Base-by-base conservation (phyloP, 2,797 vertebrate species). In the Macroramphosus scolopax region DNA sequence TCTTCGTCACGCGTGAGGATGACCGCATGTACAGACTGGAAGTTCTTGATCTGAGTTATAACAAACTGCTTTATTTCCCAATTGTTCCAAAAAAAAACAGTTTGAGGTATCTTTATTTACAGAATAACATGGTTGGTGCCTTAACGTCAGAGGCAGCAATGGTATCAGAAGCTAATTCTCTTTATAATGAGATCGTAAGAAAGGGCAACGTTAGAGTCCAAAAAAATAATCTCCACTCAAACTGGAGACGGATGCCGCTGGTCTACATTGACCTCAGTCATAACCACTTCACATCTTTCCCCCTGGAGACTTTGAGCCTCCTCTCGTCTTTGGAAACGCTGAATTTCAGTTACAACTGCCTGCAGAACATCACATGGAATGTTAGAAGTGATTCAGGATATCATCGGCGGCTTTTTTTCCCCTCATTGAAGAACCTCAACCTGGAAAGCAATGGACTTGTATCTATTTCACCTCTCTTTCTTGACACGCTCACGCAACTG, bases 21-120 rank as follows among this genome's bases (percentile, higher is more conserved):
- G 44, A 59, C 0, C 20, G 62, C 7, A 20, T 61, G 24, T 90
- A 90, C 61, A 78, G 53, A 33, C 90, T 94, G 32, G 81, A 81
- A 68, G 77, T 78, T 57, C 86, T 91, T 9, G 91, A 92, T 73
- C 65, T 92, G 41, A 91, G 89, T 78, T 77, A 88, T 56, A 93
- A 93, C 77, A 89, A 84, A 17, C 85, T 92, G 14, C 60, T 89
- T 13, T 81, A 75, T 43, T 91, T 92, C n/a, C 91, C 88, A 20
- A 58, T 90, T 40, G 77, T 92, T 46, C 85, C 89, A 9, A 78
- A 64, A 56, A 58, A 57, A n/a, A 89, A 76, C 32, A 3, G 7
- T 17, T 54, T 92, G 55, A 80, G 39, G 31, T 84, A 87, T 68
- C 71, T 94, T 32, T 77, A 92, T 68, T 83, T 94, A 52, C 92